Base-by-base conservation (phyloP, 2,888 invertebrate species). In the Spatulosminthurus flaviceps region DNA sequence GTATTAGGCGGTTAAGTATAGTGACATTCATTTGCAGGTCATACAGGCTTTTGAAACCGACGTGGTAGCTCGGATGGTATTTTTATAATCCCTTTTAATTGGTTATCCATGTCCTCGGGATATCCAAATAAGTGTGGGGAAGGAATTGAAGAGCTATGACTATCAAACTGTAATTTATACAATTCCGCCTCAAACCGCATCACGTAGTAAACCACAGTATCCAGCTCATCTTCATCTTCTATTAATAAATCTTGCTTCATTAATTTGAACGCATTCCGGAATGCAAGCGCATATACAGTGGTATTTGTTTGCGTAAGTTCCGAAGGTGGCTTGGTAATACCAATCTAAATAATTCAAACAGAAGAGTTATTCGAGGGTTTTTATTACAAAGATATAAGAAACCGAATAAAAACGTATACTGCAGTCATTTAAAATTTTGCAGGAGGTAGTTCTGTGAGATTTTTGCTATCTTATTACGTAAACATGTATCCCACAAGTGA, bases 111-210 rank as follows among this genome's bases (percentile, higher is more conserved):
- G 13, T 71, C n/a, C 16, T 64, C 22, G 0, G 82, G 82, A 66
- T 79, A 82, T 0, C 82, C 82, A 66, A 81, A 82, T 21, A 82
- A 43, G 13, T 41, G 26, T 0, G 26, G n/a, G 22, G 34, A 61
- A 16, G 42, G 24, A 13, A 67, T 78, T 67, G 75, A 77, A 1
- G 76, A 60, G 9, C 9, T 26, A 11, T 64, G 1, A 22, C 24
- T 51, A 2, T n/a, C 16, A 2, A 24, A 22, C 28, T 77, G 81
- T 16, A 80, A 73, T 7, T 66, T 43, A 29, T 16, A 24, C 19
- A 82, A 42, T 29, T 82, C 76, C 2, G 81, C 82, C 41, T 82
- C 82, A 71, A 82, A 82, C 13, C 74, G 19, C 82, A 82, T 82
- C 16, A 82, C 81, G 0, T 80, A 26, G 13, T 80, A 82, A 28